Conservation (phyloP, 2,113 vertebrate genomes). For the Pao palembangensis region DNA sequence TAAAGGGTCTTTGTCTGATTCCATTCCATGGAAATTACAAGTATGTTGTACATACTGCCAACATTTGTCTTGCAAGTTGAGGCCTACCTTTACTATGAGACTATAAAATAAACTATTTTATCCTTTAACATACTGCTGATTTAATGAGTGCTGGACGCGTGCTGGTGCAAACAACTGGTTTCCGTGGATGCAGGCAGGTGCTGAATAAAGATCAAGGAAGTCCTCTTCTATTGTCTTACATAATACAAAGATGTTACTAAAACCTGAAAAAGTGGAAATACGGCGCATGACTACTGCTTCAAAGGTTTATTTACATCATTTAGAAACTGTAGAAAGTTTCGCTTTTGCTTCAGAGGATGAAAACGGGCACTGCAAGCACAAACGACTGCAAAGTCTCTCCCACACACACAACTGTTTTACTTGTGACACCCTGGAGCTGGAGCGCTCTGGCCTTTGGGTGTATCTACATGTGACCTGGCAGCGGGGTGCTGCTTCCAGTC, state of each 20-base stretch:
- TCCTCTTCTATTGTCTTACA: not conserved
- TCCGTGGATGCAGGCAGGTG: constrained; percentile 5
- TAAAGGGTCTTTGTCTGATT: constrained; percentile 80
- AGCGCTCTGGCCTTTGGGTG: not conserved
- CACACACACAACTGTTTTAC: not conserved
- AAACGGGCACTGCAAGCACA: constrained; percentile 43
- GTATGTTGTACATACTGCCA: constrained; percentile 99
- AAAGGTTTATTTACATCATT: constrained; percentile 49
- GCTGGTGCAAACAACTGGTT: constrained; percentile 9
- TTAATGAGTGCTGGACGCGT: not conserved
- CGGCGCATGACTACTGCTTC: constrained; percentile 23
- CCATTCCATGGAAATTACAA: constrained; percentile 93
- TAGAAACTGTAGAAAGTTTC: constrained; percentile 34
- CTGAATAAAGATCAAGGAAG: not conserved
- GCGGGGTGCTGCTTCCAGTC: constrained; percentile 3
- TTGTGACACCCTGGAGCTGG: constrained; percentile 14
- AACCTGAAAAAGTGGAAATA: not conserved
- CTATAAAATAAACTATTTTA: constrained; percentile 99
- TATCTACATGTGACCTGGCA: constrained; percentile 2
- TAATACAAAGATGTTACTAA: not conserved
- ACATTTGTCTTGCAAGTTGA: constrained; percentile 97
- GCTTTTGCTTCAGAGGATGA: constrained; percentile 42
- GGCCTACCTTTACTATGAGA: constrained; percentile 98
- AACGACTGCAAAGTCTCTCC: not conserved
- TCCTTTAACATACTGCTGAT: constrained; percentile 72